Percentiles rank a stretch among this genome's conserved stretches.
phyloP scores from a whole-genome alignment of 2,888 invertebrate genomes.

The Plutella xylostella region DNA sequence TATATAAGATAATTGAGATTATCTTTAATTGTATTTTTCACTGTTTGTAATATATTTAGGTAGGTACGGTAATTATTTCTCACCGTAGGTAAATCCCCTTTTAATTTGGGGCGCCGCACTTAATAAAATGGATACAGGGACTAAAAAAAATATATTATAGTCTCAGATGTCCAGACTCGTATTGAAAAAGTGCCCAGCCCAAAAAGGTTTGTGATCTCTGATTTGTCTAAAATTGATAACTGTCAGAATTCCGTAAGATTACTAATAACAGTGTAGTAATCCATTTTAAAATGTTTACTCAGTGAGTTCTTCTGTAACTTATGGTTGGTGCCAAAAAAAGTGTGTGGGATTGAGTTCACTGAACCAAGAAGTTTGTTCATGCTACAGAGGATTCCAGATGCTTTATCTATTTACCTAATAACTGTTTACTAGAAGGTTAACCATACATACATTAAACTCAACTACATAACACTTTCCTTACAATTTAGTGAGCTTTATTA shows the following conservation, averaged over 20 bases:
- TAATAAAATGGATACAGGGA: too few relatives aligned
- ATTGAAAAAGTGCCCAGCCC: background rate
- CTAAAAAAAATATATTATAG: too few relatives aligned
- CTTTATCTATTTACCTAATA: background rate
- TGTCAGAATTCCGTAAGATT: background rate
- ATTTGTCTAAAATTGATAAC: background rate
- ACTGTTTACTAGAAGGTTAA: background rate
- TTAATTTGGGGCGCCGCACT: too few relatives aligned
- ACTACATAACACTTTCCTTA: background rate
- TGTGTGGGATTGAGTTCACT: background rate
- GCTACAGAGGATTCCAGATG: too few relatives aligned
- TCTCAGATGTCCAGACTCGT: background rate
- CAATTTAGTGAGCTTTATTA: background rate
- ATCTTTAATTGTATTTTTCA: too few relatives aligned
- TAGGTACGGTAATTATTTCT: too few relatives aligned
- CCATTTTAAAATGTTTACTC: background rate
- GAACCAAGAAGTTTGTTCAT: too few relatives aligned
- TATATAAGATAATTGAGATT: too few relatives aligned
- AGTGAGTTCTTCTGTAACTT: background rate
- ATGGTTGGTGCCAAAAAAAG: background rate
- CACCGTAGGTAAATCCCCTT: too few relatives aligned
- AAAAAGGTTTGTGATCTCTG: background rate
- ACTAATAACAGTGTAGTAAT: background rate
- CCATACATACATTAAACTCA: background rate
- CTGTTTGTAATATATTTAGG: too few relatives aligned